Evolutionary conservation across 2,113 vertebrate genomes (phyloP).

Genomic region (Microcebus jonahi): DNA sequence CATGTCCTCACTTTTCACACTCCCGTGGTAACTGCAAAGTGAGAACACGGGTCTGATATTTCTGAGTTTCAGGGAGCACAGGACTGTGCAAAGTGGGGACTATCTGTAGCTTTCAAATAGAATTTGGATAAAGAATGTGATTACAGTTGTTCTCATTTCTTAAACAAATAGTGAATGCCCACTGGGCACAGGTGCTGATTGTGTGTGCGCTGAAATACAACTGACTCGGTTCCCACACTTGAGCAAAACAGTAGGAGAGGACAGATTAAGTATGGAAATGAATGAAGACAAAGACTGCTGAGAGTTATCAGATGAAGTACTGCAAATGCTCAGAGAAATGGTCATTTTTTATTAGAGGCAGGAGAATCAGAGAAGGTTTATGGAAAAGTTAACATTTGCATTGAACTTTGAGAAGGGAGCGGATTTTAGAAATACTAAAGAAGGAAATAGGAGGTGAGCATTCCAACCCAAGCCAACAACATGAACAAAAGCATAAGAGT

Average conservation of each 20-base stretch:
- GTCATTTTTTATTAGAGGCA: background rate
- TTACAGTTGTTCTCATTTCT: background rate
- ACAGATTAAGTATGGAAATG: background rate
- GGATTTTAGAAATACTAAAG: background rate
- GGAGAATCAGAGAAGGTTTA: background rate
- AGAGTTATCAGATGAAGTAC: background rate
- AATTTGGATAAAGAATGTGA: background rate
- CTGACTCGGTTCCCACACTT: background rate
- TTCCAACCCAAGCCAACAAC: background rate
- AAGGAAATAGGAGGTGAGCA: background rate
- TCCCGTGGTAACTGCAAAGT: background rate
- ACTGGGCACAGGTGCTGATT: background rate
- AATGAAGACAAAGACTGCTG: background rate
- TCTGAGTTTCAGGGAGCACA: background rate
- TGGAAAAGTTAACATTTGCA: background rate
- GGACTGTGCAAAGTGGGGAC: background rate
- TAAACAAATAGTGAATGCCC: background rate
- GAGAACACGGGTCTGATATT: background rate
- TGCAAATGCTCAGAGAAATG: background rate
- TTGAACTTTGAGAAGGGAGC: background rate
- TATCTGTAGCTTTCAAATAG: background rate
- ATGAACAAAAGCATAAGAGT: background rate
- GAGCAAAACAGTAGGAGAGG: background rate
- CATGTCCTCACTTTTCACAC: accelerated
- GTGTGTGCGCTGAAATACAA: background rate